Conservation (phyloP, 2,113 vertebrate genomes). For the Hyaena hyaena region DNA sequence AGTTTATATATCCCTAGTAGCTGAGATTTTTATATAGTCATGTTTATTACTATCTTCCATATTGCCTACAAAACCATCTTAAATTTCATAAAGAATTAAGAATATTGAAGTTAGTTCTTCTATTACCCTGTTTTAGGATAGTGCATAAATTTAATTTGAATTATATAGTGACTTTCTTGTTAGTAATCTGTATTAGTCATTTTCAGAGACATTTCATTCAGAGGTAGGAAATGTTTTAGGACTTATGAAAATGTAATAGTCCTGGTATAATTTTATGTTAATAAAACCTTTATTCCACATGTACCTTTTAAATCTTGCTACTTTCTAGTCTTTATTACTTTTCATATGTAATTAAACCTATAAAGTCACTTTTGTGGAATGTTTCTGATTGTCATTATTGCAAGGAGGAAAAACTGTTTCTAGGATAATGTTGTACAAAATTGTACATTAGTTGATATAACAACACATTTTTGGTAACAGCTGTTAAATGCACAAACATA, state of each 20-base stretch:
- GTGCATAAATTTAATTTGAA: slow-evolving; percentile 56
- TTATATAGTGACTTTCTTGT: slow-evolving; percentile 53
- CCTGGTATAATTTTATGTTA: slow-evolving; percentile 55
- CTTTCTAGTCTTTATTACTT: slow-evolving; percentile 48
- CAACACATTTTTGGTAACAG: slow-evolving; percentile 57
- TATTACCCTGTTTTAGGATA: background rate
- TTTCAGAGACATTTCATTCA: slow-evolving; percentile 61
- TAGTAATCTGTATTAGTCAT: slow-evolving; percentile 48
- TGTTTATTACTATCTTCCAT: slow-evolving; percentile 41
- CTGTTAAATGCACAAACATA: slow-evolving; percentile 46
- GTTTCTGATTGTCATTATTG: slow-evolving; percentile 69
- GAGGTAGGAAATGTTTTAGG: slow-evolving; percentile 53
- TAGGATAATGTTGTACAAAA: slow-evolving; percentile 53
- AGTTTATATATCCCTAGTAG: background rate
- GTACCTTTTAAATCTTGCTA: slow-evolving; percentile 56
- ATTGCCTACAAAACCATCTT: slow-evolving; percentile 15
- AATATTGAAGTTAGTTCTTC: slow-evolving; percentile 14
- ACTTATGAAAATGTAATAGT: slow-evolving; percentile 58
- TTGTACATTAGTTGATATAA: background rate
- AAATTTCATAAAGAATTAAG: slow-evolving; percentile 51
- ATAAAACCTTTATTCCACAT: slow-evolving; percentile 62
- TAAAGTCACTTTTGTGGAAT: slow-evolving; percentile 62
- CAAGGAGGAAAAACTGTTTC: slow-evolving; percentile 54
- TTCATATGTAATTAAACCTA: slow-evolving; percentile 60
- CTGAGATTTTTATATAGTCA: slow-evolving; percentile 12